Percentiles rank a stretch among this genome's conserved stretches.
These are phyloP conservation scores for Leptoteleia sp. DNA, from an alignment of 1,140 invertebrate species.

Conservation along the genomic window DNA sequence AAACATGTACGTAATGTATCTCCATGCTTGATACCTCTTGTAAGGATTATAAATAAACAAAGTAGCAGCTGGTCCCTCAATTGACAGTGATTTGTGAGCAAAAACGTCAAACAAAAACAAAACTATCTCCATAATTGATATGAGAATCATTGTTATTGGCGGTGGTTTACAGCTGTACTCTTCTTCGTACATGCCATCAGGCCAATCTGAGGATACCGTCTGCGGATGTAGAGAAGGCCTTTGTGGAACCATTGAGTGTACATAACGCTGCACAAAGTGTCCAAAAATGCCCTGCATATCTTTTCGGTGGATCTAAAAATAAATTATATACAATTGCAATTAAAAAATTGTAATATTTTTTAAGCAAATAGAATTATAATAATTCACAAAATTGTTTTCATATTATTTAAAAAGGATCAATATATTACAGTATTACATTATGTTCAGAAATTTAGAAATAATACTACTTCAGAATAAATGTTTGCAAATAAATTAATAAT, in stretches of 20 bases:
- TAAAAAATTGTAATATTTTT: too few relatives aligned
- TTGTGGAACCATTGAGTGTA: constrained; percentile 79
- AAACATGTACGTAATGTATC: constrained; percentile 97
- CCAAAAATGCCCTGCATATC: constrained; percentile 84
- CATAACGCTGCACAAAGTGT: constrained; percentile 82
- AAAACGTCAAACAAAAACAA: constrained; percentile 86
- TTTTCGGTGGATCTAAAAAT: constrained; percentile 80
- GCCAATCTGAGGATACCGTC: constrained; percentile 79
- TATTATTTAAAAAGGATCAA: too few relatives aligned
- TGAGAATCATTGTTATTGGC: constrained; percentile 91
- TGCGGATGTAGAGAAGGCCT: constrained; percentile 75
- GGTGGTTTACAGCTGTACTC: constrained; percentile 93
- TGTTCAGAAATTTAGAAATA: too few relatives aligned
- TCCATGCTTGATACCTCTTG: constrained; percentile 93
- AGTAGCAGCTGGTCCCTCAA: constrained; percentile 87
- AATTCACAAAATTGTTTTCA: too few relatives aligned
- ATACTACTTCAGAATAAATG: too few relatives aligned
- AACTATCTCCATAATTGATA: constrained; percentile 87
- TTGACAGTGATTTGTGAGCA: constrained; percentile 70
- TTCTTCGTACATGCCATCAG: constrained; percentile 91
- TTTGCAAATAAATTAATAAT: too few relatives aligned
- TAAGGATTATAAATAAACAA: constrained; percentile 95
- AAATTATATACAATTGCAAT: too few relatives aligned
- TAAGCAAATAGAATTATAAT: too few relatives aligned
- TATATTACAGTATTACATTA: too few relatives aligned